A percentile compares a stretch with the other conserved stretches of the same genome.
phyloP scores from a whole-genome alignment of 2,113 vertebrate species.

The Gallinago media region DNA sequence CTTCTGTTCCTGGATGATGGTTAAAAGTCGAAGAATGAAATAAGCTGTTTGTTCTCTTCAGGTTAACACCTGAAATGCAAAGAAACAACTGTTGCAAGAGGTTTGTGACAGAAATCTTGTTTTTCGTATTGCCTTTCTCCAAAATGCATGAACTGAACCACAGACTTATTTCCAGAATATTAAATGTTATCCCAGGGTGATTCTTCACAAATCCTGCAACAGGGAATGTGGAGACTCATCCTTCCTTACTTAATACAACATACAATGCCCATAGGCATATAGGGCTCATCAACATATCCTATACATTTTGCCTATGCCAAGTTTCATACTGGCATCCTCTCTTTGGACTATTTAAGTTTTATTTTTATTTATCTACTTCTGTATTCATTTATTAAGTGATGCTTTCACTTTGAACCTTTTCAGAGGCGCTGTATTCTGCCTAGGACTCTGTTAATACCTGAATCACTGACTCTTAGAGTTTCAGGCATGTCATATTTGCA shows the following conservation, averaged over 20 bases:
- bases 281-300: constrained; percentile 32
- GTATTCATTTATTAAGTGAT: constrained; percentile 49
- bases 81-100: background rate
- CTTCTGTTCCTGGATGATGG: background rate
- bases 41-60: background rate
- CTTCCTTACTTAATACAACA: constrained; percentile 60
- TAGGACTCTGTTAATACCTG: background rate
- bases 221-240: constrained; percentile 1
- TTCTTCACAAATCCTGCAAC: constrained; percentile 43
- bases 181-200: constrained; percentile 52
- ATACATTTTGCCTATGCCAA: constrained; percentile 25
- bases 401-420: background rate
- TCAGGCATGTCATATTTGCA: constrained; percentile 11
- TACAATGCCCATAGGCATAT: background rate
- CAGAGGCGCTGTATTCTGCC: background rate
- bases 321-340: background rate
- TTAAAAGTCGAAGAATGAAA: background rate
- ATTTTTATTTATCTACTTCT: constrained; percentile 27
- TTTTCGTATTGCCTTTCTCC: background rate
- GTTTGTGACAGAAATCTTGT: background rate
- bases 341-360: constrained; percentile 6
- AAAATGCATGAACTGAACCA: constrained; percentile 23
- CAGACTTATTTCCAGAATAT: constrained; percentile 60
- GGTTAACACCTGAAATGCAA: background rate
- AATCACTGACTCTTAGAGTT: constrained; percentile 27